Percentiles rank a stretch among this genome's conserved stretches.
Conservation (phyloP, 2,113 vertebrate genomes). For the Aldabrachelys gigantea region DNA sequence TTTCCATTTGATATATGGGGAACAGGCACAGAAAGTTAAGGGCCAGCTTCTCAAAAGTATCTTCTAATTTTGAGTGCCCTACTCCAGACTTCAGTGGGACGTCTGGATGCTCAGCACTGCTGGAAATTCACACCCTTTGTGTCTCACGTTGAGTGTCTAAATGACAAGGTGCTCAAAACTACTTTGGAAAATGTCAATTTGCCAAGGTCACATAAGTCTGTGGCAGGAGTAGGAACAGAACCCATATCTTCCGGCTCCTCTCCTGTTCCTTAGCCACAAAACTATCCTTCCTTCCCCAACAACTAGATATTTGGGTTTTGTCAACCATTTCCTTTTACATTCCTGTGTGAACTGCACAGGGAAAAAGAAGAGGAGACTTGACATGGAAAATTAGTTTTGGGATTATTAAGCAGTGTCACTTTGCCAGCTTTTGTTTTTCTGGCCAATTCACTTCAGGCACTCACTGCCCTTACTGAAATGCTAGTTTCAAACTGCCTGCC, state of each 20-base stretch:
- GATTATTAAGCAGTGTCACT: slow-evolving; percentile 48
- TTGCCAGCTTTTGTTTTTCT: slow-evolving; percentile 57
- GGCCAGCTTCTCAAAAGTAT: background rate
- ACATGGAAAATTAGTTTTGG: slow-evolving; percentile 77
- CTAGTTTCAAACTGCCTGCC: slow-evolving; percentile 61
- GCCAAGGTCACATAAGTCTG: slow-evolving; percentile 58
- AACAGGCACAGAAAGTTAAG: background rate
- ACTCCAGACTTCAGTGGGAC: background rate
- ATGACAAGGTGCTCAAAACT: background rate
- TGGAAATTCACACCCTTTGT: accelerated
- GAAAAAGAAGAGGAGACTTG: slow-evolving; percentile 72
- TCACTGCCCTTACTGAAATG: background rate
- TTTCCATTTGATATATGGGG: background rate
- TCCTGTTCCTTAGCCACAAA: slow-evolving; percentile 59
- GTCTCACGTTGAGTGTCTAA: background rate
- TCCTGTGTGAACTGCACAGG: slow-evolving; percentile 74
- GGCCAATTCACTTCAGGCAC: slow-evolving; percentile 32
- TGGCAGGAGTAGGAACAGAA: slow-evolving; percentile 52
- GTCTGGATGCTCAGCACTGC: slow-evolving; percentile 14
- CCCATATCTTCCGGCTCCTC: slow-evolving; percentile 53
- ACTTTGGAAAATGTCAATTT: background rate
- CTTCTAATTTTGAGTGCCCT: background rate
- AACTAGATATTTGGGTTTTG: slow-evolving; percentile 71
- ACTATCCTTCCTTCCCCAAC: slow-evolving; percentile 56
- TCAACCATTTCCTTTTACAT: slow-evolving; percentile 77